Evolutionary conservation across 2,113 vertebrate species (phyloP), one percentile per base, ranked within the genome.

Genomic region (Aythya baeri): DNA sequence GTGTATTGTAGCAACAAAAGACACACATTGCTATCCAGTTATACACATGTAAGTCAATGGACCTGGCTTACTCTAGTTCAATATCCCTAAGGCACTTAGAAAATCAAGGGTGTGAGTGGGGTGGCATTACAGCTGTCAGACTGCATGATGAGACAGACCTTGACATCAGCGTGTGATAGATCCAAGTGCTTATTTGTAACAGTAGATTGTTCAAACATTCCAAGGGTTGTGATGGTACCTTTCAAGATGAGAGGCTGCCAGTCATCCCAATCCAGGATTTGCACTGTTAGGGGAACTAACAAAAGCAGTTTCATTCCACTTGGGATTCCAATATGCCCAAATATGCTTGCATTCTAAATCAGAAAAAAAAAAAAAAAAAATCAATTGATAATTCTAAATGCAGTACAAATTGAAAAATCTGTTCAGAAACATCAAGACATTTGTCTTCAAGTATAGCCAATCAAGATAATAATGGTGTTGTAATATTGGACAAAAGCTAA

Each of bases 21-120:
- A 3, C 13, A 75, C 1, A 0, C 4, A 0, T 67, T 71, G 2
- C 9, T 55, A 27, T 74, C n/a, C 22, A 54, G 36, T 83, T 92
- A 25, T 36, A 36, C 25, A 23, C 10, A 62, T 77, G 7, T 32
- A 91, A 88, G 65, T 91, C 44, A 86, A 8, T 63, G 65, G 41
- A 79, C 81, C 61, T 91, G 70, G 80, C 17, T 96, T 54, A 26
- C 50, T 91, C 26, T n/a, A 81, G 74, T 88, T 87, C 76, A 72
- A 38, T 85, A 74, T 73, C 55, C 78, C 74, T 36, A 89, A 90
- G 74, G 54, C 74, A 90, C 58, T 95, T 91, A 63, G 57, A 14
- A 86, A 75, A 86, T 4, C 54, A 44, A 44, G 25, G 44, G 23
- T 13, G 16, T 20, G 49, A 85, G 55, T 61, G 59, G 59, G 59